Conservation (phyloP, 1,140 invertebrate genomes). For the Rhopalosiphum maidis region DNA sequence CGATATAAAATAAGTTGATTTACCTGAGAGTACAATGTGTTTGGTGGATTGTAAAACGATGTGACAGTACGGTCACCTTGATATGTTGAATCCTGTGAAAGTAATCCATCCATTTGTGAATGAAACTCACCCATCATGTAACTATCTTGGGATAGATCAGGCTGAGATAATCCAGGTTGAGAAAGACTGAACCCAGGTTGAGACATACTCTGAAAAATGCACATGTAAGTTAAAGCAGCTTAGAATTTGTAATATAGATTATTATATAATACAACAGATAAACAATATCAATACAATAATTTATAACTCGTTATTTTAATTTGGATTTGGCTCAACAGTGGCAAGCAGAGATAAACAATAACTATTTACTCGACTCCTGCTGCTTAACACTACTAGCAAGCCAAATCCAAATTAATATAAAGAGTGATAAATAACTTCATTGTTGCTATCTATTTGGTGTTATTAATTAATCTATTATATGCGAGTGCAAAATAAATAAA, state of each 20-base stretch:
- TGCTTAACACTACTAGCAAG: too few relatives aligned
- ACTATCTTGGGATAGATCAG: conserved; percentile 86
- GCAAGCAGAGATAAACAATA: too few relatives aligned
- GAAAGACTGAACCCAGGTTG: conserved; percentile 74
- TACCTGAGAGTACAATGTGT: conserved; percentile 68
- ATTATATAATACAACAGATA: too few relatives aligned
- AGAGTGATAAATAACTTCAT: too few relatives aligned
- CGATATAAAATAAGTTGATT: not conserved
- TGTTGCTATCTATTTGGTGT: too few relatives aligned
- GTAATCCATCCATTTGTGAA: conserved; percentile 90
- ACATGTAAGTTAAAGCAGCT: not conserved
- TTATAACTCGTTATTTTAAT: too few relatives aligned
- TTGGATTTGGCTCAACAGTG: not conserved
- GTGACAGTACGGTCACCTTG: conserved; percentile 75
- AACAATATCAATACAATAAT: not conserved
- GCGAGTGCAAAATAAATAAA: not conserved
- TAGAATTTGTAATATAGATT: not conserved
- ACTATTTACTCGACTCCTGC: too few relatives aligned
- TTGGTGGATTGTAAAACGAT: conserved; percentile 68
- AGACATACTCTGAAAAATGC: conserved; percentile 70
- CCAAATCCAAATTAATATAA: too few relatives aligned
- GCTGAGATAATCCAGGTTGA: conserved; percentile 73
- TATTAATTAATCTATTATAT: too few relatives aligned
- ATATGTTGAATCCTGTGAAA: conserved; percentile 95
- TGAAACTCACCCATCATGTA: conserved; percentile 86